Conservation (phyloP, 2,797 vertebrate genomes). For the Myioborus miniatus region DNA sequence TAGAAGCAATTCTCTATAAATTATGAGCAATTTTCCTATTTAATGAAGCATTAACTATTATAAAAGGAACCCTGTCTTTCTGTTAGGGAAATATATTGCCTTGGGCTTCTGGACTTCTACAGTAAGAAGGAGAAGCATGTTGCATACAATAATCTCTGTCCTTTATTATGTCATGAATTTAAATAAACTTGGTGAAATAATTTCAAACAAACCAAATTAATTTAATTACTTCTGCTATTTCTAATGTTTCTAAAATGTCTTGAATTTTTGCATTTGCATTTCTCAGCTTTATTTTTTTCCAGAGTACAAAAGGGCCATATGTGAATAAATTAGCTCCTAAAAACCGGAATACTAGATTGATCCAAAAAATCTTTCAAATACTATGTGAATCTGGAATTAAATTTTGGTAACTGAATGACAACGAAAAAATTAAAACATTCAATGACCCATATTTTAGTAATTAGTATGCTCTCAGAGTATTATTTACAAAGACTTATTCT, state of each 20-base stretch:
- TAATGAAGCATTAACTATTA: neutral
- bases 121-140: neutral
- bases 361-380: neutral
- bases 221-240: neutral
- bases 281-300: neutral
- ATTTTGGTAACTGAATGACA: neutral
- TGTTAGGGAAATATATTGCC: neutral
- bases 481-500: neutral
- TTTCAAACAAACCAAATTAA: fast-evolving
- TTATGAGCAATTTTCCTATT: neutral
- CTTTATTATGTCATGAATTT: neutral
- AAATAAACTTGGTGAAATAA: neutral
- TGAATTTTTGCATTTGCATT: neutral
- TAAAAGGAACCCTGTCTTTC: neutral
- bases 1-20: neutral
- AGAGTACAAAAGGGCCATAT: neutral
- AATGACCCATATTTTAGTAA: neutral
- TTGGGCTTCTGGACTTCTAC: neutral
- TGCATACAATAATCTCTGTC: neutral
- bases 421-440: neutral
- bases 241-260: neutral
- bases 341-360: neutral
- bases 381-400: neutral
- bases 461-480: neutral
- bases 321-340: neutral